Conservation (phyloP, 1,140 invertebrate genomes). For the Lutraria rhynchaena region DNA sequence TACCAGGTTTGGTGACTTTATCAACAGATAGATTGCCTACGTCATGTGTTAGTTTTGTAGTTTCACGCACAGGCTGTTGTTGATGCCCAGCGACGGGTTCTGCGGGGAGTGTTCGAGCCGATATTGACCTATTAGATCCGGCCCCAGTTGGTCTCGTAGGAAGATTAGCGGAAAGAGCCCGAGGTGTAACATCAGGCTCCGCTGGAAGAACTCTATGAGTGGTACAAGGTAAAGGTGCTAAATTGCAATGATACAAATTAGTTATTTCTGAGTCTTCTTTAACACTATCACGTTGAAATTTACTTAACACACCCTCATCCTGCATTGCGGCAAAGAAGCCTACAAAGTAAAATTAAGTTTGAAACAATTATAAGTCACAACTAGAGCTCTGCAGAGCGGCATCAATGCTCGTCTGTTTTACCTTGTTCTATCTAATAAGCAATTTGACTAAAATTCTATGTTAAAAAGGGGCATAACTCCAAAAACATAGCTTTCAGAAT, state of each 20-base stretch:
- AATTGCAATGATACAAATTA: slow-evolving; percentile 44
- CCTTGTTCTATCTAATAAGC: too few species aligned
- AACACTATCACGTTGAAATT: slow-evolving; percentile 5
- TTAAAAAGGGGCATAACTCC: too few species aligned
- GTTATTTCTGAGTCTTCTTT: slow-evolving; percentile 40
- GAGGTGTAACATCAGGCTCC: slow-evolving; percentile 46
- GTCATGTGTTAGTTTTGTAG: slow-evolving; percentile 44
- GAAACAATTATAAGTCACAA: too few species aligned
- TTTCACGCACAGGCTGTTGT: slow-evolving; percentile 23
- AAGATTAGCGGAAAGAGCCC: slow-evolving; percentile 48
- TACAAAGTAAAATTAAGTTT: too few species aligned
- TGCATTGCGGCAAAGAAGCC: slow-evolving; percentile 51
- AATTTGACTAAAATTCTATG: too few species aligned
- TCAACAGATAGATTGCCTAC: slow-evolving; percentile 41
- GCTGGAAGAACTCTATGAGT: slow-evolving; percentile 40
- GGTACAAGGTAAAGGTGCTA: slow-evolving; percentile 30
- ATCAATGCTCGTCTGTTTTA: too few species aligned
- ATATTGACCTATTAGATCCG: slow-evolving; percentile 33
- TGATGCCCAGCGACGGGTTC: slow-evolving; percentile 9
- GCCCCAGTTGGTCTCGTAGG: slow-evolving; percentile 35
- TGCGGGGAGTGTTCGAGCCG: slow-evolving; percentile 35
- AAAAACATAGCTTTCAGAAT: too few species aligned
- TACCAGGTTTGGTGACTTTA: slow-evolving; percentile 16
- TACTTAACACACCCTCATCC: slow-evolving; percentile 24
- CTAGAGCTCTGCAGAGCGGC: too few species aligned